These are phyloP conservation scores for Sebastes schlegelii DNA, from an alignment of 2,113 vertebrate genomes.

Conservation along the genomic window DNA sequence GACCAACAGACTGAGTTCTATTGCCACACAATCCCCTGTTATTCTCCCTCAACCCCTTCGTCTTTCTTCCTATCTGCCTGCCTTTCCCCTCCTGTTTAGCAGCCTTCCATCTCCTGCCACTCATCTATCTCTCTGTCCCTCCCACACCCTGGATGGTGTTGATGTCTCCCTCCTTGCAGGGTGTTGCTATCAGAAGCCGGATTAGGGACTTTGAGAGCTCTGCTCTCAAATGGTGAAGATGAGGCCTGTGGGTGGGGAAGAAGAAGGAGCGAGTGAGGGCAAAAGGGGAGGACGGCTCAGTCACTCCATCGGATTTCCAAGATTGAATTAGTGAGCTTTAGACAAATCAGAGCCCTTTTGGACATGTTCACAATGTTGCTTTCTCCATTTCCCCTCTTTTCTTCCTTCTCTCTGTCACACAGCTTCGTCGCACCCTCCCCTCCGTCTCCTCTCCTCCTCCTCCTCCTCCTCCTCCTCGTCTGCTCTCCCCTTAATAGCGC, in stretches of 20 bases:
- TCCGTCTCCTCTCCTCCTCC: conserved; percentile 7
- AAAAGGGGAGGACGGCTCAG: conserved; percentile 46
- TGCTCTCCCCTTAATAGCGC: conserved; percentile 53
- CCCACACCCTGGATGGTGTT: conserved; percentile 43
- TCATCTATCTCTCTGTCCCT: conserved; percentile 35
- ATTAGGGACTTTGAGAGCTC: conserved; percentile 77
- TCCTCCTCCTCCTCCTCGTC: conserved; percentile 16
- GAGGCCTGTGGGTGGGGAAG: conserved; percentile 46
- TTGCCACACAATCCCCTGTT: conserved; percentile 67
- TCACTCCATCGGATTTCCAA: conserved; percentile 70
- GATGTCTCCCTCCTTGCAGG: conserved; percentile 58
- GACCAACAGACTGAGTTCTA: conserved; percentile 76
- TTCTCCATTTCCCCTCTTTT: conserved; percentile 22
- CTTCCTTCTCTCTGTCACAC: conserved; percentile 5
- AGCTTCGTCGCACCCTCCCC: conserved; percentile 16
- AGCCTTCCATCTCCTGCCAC: conserved; percentile 64
- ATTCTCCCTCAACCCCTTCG: conserved; percentile 39
- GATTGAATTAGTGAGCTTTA: conserved; percentile 80
- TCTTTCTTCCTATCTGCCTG: conserved; percentile 17
- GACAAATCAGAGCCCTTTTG: conserved; percentile 62
- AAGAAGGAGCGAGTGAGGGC: conserved; percentile 11
- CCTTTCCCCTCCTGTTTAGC: conserved; percentile 37
- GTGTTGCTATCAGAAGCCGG: conserved; percentile 70
- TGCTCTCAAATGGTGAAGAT: conserved; percentile 58
- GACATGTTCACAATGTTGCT: conserved; percentile 51